A percentile compares a stretch with the other conserved stretches of the same genome.
These are phyloP conservation scores for Drosophila oshimai DNA, from an alignment of 1,140 invertebrate genomes.

Conservation along the genomic window DNA sequence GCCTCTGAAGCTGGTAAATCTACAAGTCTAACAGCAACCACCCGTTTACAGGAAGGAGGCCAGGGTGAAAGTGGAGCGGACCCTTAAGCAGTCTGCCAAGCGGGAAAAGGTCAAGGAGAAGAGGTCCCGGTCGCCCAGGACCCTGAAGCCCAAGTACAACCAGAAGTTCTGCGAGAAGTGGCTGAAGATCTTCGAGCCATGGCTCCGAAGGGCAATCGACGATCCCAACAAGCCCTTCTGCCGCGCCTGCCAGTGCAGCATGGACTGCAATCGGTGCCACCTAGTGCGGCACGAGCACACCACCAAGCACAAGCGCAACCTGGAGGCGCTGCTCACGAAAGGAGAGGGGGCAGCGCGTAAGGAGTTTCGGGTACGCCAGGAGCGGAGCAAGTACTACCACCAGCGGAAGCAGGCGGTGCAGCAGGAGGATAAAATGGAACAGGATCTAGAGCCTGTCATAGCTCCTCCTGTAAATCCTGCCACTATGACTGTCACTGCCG, in stretches of 20 bases:
- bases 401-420: slow-evolving; percentile 38
- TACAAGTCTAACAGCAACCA: neutral
- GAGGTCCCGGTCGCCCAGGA: neutral
- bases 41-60: slow-evolving; percentile 55
- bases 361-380: slow-evolving; percentile 65
- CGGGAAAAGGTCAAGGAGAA: slow-evolving; percentile 1
- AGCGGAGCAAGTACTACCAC: slow-evolving; percentile 75
- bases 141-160: slow-evolving; percentile 56
- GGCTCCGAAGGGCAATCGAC: slow-evolving; percentile 57
- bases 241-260: slow-evolving; percentile 64
- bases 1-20: neutral
- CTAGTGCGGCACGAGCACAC: slow-evolving; percentile 71
- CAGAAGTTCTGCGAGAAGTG: slow-evolving; percentile 79
- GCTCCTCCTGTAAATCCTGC: too few species aligned
- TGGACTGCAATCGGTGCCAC: slow-evolving; percentile 79
- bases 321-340: slow-evolving; percentile 63
- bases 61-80: slow-evolving; percentile 46
- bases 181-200: slow-evolving; percentile 73
- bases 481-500: neutral
- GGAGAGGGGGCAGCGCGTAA: slow-evolving; percentile 59
- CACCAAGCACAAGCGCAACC: slow-evolving; percentile 69
- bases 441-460: neutral
- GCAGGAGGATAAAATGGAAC: neutral
- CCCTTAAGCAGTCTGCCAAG: slow-evolving; percentile 29
- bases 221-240: slow-evolving; percentile 78